Conservation (phyloP, 2,113 vertebrate genomes). For the Toxotes chatareus region DNA sequence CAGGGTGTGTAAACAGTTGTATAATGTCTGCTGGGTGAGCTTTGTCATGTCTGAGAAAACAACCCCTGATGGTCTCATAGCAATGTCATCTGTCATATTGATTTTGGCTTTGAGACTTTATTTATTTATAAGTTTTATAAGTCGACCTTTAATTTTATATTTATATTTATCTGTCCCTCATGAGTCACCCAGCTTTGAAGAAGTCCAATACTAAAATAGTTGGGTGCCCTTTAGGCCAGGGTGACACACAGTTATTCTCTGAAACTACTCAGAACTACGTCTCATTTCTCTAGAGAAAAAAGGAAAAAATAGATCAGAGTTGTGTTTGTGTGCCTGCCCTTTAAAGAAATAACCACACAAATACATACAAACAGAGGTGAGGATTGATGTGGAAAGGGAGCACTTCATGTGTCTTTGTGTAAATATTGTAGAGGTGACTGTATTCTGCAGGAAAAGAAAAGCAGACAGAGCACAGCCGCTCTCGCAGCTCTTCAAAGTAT, state of each 20-base stretch:
- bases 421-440: background rate
- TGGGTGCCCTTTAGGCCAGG: no score
- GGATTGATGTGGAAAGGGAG: background rate
- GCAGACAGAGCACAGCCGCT: constrained; percentile 24
- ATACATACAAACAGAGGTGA: background rate
- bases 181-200: no score
- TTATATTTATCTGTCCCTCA: no score
- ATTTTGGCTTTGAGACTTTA: background rate
- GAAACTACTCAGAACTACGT: background rate
- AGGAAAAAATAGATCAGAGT: background rate
- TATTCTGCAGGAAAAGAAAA: background rate
- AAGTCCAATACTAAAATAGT: no score
- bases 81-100: background rate
- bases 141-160: no score
- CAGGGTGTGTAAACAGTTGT: background rate
- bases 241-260: background rate
- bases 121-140: no score
- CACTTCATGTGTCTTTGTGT: background rate
- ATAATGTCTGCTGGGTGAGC: background rate
- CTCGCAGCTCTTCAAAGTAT: constrained; percentile 57
- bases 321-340: background rate
- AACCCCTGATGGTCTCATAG: background rate
- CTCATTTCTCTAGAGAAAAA: background rate
- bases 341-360: constrained; percentile 11
- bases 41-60: constrained; percentile 5